These are phyloP conservation scores for Agriopis marginaria DNA, from an alignment of 2,888 invertebrate species.

Conservation along the genomic window DNA sequence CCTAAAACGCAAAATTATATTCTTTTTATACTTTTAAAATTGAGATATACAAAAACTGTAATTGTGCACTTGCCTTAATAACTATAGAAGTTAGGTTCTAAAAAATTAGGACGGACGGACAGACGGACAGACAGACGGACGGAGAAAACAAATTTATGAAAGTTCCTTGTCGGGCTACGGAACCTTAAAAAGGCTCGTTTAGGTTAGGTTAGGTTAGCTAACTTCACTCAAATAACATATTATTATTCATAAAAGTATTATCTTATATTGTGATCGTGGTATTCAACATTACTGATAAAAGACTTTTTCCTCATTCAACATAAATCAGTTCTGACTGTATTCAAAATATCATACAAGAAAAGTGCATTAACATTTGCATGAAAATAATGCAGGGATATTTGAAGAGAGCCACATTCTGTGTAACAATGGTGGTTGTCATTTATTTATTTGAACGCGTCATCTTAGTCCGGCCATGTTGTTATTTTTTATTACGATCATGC, in stretches of 20 bases:
- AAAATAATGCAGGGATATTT: conserved; percentile 37
- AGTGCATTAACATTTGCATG: conserved; percentile 69
- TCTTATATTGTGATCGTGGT: conserved; percentile 9
- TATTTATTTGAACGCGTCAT: conserved; percentile 49
- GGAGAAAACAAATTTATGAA: too few relatives aligned
- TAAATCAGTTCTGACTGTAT: conserved; percentile 71
- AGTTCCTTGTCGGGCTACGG: too few relatives aligned
- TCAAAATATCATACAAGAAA: conserved; percentile 70
- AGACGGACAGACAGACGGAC: too few relatives aligned
- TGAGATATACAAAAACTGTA: too few relatives aligned
- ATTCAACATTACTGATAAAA: conserved; percentile 14
- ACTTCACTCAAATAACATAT: background rate
- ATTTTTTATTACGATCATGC: conserved; percentile 6
- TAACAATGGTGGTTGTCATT: conserved; percentile 61
- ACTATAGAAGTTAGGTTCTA: too few relatives aligned
- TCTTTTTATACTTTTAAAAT: too few relatives aligned
- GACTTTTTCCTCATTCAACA: conserved; percentile 45
- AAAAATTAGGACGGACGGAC: too few relatives aligned
- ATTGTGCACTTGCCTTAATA: too few relatives aligned
- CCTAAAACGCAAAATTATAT: too few relatives aligned
- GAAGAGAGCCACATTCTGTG: conserved; percentile 53
- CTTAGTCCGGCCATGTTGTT: conserved; percentile 7
- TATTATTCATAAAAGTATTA: background rate
- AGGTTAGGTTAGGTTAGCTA: too few relatives aligned
- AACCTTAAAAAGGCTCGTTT: background rate